Conservation (phyloP, 1,140 invertebrate genomes). For the Bombyx mandarina region DNA sequence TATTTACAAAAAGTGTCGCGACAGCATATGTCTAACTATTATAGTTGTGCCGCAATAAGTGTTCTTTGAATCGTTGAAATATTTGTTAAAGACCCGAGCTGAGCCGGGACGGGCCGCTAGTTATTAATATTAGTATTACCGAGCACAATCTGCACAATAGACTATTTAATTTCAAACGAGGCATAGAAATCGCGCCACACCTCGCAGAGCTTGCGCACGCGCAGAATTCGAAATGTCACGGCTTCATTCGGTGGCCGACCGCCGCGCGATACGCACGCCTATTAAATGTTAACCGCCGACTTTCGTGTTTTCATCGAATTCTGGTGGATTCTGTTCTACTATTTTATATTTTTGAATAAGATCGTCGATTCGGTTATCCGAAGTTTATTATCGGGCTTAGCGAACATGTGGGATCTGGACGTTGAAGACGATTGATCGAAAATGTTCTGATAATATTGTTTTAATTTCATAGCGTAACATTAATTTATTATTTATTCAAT, state of each 20-base stretch:
- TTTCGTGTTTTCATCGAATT: conserved; percentile 36
- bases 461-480: no score
- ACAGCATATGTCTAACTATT: no score
- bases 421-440: conserved; percentile 18
- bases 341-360: conserved; percentile 49
- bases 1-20: no score
- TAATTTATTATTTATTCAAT: conserved; percentile 45
- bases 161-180: no score
- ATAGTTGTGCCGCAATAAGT: no score
- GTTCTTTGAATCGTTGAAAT: no score
- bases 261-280: conserved; percentile 27
- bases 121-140: no score
- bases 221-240: conserved; percentile 21
- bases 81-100: no score
- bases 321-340: conserved; percentile 43
- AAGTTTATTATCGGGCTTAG: conserved; percentile 23
- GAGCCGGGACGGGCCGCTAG: no score
- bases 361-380: conserved; percentile 38
- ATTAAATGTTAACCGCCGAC: conserved; percentile 28
- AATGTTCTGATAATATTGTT: conserved; percentile 1
- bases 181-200: no score
- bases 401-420: conserved; percentile 29
- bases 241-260: conserved; percentile 27
- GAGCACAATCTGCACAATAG: no score
- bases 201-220: conserved; percentile 19